Base-by-base conservation (phyloP, 2,113 vertebrate species). In the Ailuropoda melanoleuca region DNA sequence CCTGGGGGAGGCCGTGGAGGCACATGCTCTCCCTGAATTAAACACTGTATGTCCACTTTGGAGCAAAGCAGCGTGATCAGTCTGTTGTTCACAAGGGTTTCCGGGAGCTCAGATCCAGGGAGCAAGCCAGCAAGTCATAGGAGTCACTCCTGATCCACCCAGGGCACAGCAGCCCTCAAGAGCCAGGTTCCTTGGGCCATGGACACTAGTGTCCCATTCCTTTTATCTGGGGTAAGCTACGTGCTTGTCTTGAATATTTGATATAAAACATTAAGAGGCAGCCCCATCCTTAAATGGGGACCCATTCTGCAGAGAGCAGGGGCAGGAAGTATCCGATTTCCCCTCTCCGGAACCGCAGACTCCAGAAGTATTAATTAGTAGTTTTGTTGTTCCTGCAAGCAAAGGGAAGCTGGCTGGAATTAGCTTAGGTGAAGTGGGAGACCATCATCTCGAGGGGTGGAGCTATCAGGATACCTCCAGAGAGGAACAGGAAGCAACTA, bases 11-110 rank as follows among this genome's bases (percentile, higher is more conserved):
- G 48, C 66, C 4, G 0, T 31, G 12, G 8, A 34, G 62, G 62
- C 8, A 0, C 31, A 0, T 0, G 29, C 1, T 9, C 34, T 8
- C 37, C 68, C 21, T 5, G 6, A 50, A 74, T 29, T 23, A 23
- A 48, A 75, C 10, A 11, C 66, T 2, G 0, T 31, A 1, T 7
- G 74, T 53, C 46, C 58, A 10, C 26, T 58, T 77, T n/a, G 29
- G n/a, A 92, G 60, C 46, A 87, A 64, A 77, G 31, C n/a, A 4
- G 18, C 1, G 0, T 10, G 2, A 82, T 81, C 46, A 37, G 87
- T 24, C 56, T 46, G 43, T 23, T 13, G 8, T 26, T 84, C 62
- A 56, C 43, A 8, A 8, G 11, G 83, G 39, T 8, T 50, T 1
- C 58, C 11, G 34, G 58, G 24, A 80, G 48, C 23, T 64, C 68